Base-by-base conservation (phyloP, 1,140 invertebrate genomes). In the Nasonia longicornis region DNA sequence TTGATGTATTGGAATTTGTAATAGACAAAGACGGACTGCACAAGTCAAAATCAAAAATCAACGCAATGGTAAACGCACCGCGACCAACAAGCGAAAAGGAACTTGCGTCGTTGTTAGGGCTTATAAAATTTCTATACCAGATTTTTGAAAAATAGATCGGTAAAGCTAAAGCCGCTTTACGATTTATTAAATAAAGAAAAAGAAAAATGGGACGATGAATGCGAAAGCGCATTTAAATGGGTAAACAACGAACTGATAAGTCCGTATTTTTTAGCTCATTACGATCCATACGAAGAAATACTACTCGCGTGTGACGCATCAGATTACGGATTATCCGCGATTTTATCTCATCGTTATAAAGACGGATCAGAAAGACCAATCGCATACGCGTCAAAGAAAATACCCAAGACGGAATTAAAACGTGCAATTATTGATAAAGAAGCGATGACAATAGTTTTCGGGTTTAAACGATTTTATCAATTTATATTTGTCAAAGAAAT, bases 11-110 rank as follows among this genome's bases (percentile, higher is more conserved):
- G 71, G 86, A 84, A 8, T 83, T 78, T 78, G 75, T 69, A 6
- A 85, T 86, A 29, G 82, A 81, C 72, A 85, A 85, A 71, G 70
- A 84, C 69, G 87, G 87, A 1, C 66, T 87, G 48, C 81, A 85
- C 16, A 87, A 84, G 77, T 82, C 77, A 11, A 77, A 82, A 16
- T 80, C 84, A 6, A 87, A 87, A 80, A 67, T 86, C 70, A 48
- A 85, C 2, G 71, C 83, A 73, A 82, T 80, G 66, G 76, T 83
- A 31, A 66, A 84, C n/a, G 84, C 83, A n/a, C 72, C 75, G 10
- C 29, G 66, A 66, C 84, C 84, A 26, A 74, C 75, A 73, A 85
- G 78, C 66, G 78, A 67, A n/a, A 79, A 80, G 58, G 29, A 45
- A 67, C 58, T 86, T 11, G 76, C 83, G n/a, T 84, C 84, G 29